Percentiles rank a stretch among this genome's conserved stretches.
Evolutionary conservation across 2,797 vertebrate genomes (phyloP).

Genomic region (Tinamus major): DNA sequence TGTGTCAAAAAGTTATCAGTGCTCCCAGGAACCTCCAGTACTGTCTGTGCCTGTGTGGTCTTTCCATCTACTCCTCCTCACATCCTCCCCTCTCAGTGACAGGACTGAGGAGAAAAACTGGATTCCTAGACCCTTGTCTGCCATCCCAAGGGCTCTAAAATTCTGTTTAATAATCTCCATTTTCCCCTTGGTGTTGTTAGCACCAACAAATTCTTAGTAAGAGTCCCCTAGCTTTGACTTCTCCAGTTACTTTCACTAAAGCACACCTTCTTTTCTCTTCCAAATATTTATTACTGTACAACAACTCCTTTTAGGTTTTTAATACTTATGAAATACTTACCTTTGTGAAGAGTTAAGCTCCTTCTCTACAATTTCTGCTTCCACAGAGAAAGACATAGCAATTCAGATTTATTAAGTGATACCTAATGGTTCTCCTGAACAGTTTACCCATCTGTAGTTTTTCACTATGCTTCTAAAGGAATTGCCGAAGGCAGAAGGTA

Average conservation of each 20-base stretch:
- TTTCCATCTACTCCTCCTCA: too few relatives aligned
- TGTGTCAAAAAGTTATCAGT: too few relatives aligned
- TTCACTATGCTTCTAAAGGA: background rate
- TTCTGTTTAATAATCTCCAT: too few relatives aligned
- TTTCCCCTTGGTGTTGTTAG: too few relatives aligned
- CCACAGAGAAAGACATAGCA: background rate
- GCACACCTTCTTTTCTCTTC: background rate
- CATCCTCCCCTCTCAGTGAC: too few relatives aligned
- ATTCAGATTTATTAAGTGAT: background rate
- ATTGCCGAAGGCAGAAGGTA: background rate
- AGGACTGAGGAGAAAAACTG: too few relatives aligned
- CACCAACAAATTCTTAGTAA: background rate
- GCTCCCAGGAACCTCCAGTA: too few relatives aligned
- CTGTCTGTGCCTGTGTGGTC: too few relatives aligned
- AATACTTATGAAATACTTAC: background rate
- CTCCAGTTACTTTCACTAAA: background rate
- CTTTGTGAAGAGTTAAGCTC: background rate
- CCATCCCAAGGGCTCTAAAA: too few relatives aligned
- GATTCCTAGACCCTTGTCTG: too few relatives aligned
- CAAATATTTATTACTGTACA: background rate
- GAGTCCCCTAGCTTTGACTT: background rate
- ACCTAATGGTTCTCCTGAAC: background rate
- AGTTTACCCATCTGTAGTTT: background rate
- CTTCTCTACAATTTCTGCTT: background rate
- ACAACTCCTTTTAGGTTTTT: background rate